phyloP scores from a whole-genome alignment of 92 coral and sea anemone species.

The Palythoa grandis region DNA sequence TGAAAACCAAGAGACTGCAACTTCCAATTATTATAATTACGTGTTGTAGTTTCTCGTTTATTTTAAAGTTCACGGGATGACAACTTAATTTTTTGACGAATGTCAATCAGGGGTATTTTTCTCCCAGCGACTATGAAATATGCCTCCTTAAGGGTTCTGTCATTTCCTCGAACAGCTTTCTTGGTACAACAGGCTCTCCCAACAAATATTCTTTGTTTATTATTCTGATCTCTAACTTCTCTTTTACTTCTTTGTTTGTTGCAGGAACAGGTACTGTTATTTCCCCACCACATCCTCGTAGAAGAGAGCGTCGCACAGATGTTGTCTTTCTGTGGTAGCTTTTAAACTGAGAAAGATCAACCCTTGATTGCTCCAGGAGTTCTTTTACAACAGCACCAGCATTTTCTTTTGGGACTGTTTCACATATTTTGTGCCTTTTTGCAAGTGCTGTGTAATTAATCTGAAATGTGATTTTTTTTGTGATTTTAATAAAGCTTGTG shows the following conservation, averaged over 20 bases:
- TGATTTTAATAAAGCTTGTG: not conserved
- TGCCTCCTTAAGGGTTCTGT: not conserved
- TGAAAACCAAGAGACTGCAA: too few relatives aligned
- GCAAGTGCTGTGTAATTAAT: slow-evolving; percentile 19
- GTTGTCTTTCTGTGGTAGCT: too few relatives aligned
- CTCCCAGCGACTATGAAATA: slow-evolving; percentile 27
- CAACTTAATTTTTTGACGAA: not conserved
- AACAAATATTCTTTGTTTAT: slow-evolving; percentile 14
- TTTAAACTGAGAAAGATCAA: too few relatives aligned
- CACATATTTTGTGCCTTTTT: not conserved
- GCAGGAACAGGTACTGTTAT: slow-evolving; percentile 1
- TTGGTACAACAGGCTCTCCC: not conserved
- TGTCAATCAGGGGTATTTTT: slow-evolving; percentile 38
- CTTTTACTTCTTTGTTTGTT: slow-evolving; percentile 20
- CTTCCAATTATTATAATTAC: too few relatives aligned
- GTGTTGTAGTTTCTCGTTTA: too few relatives aligned
- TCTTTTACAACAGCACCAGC: too few relatives aligned
- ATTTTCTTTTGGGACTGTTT: not conserved
- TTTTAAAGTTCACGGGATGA: too few relatives aligned
- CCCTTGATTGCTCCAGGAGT: too few relatives aligned
- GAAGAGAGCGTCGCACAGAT: not conserved
- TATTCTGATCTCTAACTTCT: not conserved
- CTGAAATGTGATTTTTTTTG: not conserved
- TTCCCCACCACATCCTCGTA: not conserved
- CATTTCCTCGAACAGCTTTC: not conserved